These are phyloP conservation scores for Strigamia maritima DNA, from an alignment of 2,888 invertebrate genomes.

Conservation along the genomic window DNA sequence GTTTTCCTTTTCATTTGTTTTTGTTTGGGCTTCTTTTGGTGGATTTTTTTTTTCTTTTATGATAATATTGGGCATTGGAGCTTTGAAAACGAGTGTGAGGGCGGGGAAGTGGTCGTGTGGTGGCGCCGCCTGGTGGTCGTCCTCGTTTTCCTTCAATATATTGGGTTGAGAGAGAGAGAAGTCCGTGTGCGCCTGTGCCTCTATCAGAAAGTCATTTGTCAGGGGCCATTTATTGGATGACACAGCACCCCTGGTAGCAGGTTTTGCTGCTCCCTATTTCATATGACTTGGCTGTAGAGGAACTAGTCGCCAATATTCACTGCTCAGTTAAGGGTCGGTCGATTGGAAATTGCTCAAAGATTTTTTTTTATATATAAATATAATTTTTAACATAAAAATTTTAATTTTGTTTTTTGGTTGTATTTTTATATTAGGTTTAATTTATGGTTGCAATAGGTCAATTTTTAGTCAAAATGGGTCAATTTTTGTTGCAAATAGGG, in stretches of 20 bases:
- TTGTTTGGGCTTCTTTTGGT: not conserved
- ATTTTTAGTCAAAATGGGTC: no score
- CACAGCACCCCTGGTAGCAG: constrained; percentile 32
- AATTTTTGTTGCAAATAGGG: no score
- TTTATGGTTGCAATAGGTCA: no score
- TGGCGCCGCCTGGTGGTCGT: constrained; percentile 26
- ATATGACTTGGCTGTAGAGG: not conserved
- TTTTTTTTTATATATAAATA: not conserved
- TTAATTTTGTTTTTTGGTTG: no score
- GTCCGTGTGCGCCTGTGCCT: constrained; percentile 2
- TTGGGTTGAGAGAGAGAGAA: not conserved
- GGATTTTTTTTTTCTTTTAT: not conserved
- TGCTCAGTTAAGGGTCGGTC: not conserved
- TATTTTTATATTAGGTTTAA: no score
- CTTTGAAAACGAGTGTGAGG: not conserved
- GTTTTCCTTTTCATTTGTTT: constrained; percentile 3
- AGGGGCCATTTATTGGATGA: constrained; percentile 26
- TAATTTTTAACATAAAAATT: no score
- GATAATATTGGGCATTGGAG: not conserved
- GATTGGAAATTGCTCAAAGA: not conserved
- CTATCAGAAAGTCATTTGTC: constrained; percentile 34
- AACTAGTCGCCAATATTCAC: constrained; percentile 8
- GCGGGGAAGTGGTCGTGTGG: constrained; percentile 11
- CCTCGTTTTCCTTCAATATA: constrained; percentile 4
- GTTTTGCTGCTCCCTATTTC: constrained; percentile 13